Percentiles rank a stretch among this genome's conserved stretches.
These are phyloP conservation scores for Disparrhopalites patrizii DNA, from an alignment of 2,888 invertebrate genomes.

Conservation along the genomic window DNA sequence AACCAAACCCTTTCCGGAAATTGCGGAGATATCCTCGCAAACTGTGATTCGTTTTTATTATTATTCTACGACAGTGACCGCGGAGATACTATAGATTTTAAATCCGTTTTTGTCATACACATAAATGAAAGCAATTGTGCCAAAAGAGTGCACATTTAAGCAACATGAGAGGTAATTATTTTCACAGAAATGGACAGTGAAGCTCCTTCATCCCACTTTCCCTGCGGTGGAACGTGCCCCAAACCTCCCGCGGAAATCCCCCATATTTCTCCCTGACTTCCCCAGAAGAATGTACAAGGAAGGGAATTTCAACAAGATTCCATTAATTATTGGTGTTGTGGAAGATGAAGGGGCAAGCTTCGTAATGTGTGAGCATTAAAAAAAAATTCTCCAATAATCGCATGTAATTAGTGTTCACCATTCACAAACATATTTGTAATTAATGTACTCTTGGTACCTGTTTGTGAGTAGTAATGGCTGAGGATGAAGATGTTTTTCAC, in stretches of 20 bases:
- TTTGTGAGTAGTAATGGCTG: neutral
- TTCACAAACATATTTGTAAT: neutral
- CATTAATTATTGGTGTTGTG: conserved; percentile 6
- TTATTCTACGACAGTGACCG: too few relatives aligned
- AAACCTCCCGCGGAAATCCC: neutral
- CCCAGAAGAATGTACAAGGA: conserved; percentile 2
- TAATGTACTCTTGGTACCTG: neutral
- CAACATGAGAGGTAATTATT: too few relatives aligned
- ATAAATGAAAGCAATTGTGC: too few relatives aligned
- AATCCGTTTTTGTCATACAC: too few relatives aligned
- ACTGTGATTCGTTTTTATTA: too few relatives aligned
- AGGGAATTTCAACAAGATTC: conserved; percentile 16
- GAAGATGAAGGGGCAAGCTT: conserved; percentile 14
- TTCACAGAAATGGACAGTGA: conserved; percentile 12
- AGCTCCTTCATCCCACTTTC: conserved; percentile 5
- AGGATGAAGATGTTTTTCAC: neutral
- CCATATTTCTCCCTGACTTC: conserved; percentile 16
- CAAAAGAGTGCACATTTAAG: too few relatives aligned
- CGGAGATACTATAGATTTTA: too few relatives aligned
- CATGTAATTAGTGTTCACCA: neutral
- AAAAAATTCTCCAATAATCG: neutral
- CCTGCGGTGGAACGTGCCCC: conserved; percentile 13
- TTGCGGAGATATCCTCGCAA: neutral
- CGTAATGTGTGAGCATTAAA: too few relatives aligned
- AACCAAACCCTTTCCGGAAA: neutral